These are phyloP conservation scores for Philereme vetulata DNA, from an alignment of 2,888 invertebrate genomes.

Conservation along the genomic window DNA sequence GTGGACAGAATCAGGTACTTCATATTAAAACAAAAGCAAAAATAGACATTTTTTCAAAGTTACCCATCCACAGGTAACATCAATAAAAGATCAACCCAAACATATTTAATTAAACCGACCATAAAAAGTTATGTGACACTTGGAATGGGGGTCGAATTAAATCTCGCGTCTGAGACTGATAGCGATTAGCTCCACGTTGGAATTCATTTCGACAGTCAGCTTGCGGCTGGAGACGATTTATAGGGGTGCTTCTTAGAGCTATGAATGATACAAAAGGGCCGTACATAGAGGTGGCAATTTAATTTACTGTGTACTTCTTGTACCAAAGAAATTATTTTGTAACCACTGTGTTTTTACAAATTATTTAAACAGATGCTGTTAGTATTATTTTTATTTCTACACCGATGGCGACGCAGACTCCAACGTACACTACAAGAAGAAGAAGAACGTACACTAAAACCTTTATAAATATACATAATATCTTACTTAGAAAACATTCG, in stretches of 20 bases:
- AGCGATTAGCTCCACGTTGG: slow-evolving; percentile 32
- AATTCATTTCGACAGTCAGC: slow-evolving; percentile 35
- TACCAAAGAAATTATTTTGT: no score
- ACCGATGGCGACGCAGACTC: no score
- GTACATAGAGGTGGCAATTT: neutral
- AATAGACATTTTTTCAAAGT: no score
- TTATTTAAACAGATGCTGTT: no score
- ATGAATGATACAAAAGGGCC: slow-evolving; percentile 1
- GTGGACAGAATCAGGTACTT: no score
- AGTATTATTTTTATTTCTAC: no score
- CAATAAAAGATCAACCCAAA: slow-evolving; percentile 28
- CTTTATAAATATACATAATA: no score
- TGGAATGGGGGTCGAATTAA: slow-evolving; percentile 35
- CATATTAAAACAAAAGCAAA: no score
- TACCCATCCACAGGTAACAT: slow-evolving; percentile 14
- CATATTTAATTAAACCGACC: slow-evolving; percentile 40
- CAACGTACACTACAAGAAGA: no score
- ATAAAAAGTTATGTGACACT: slow-evolving; percentile 40
- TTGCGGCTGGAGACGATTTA: slow-evolving; percentile 32
- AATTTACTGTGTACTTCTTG: neutral
- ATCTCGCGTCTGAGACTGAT: slow-evolving; percentile 29
- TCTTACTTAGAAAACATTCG: no score
- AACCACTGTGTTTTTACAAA: no score
- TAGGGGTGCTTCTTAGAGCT: slow-evolving; percentile 22
- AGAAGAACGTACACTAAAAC: no score